Evolutionary conservation across 2,888 invertebrate species (phyloP).

Genomic region (Hydropsyche betteni): DNA sequence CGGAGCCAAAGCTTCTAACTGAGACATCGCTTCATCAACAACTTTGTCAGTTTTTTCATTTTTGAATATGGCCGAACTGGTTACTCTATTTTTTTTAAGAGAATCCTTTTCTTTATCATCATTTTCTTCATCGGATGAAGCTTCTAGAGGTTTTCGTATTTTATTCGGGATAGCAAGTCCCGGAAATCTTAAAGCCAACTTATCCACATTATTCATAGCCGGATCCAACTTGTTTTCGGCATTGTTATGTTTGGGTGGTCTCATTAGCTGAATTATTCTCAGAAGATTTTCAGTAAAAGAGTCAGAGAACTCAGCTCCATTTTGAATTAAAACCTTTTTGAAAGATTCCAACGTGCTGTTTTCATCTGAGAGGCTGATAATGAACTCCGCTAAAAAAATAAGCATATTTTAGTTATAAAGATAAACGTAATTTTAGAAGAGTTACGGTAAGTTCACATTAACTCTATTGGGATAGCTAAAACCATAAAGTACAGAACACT

Average conservation of each 20-base stretch:
- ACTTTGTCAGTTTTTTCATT: conserved; percentile 62
- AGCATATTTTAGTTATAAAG: too few species aligned
- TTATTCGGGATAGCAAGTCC: conserved; percentile 85
- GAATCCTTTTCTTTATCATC: conserved; percentile 57
- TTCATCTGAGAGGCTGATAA: conserved; percentile 92
- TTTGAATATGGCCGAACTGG: conserved; percentile 63
- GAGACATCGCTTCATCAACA: conserved; percentile 86
- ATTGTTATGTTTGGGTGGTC: conserved; percentile 64
- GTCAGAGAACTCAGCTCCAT: conserved; percentile 97
- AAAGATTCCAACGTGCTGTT: conserved; percentile 87
- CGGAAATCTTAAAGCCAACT: conserved; percentile 77
- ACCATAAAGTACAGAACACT: neutral
- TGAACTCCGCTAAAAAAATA: conserved; percentile 87
- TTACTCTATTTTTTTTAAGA: conserved; percentile 57
- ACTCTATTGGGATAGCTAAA: neutral
- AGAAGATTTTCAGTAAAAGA: conserved; percentile 93
- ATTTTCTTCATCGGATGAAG: conserved; percentile 59
- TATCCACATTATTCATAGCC: conserved; percentile 61
- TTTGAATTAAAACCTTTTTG: conserved; percentile 85
- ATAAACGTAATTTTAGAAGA: neutral
- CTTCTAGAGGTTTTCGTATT: conserved; percentile 59
- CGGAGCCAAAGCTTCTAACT: conserved; percentile 85
- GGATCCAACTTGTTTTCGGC: conserved; percentile 53
- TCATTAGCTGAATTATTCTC: conserved; percentile 96
- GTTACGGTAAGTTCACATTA: neutral